A percentile compares a stretch with the other conserved stretches of the same genome.
These are phyloP conservation scores for Spermophilus dauricus DNA, from an alignment of 2,113 vertebrate species.

Conservation along the genomic window DNA sequence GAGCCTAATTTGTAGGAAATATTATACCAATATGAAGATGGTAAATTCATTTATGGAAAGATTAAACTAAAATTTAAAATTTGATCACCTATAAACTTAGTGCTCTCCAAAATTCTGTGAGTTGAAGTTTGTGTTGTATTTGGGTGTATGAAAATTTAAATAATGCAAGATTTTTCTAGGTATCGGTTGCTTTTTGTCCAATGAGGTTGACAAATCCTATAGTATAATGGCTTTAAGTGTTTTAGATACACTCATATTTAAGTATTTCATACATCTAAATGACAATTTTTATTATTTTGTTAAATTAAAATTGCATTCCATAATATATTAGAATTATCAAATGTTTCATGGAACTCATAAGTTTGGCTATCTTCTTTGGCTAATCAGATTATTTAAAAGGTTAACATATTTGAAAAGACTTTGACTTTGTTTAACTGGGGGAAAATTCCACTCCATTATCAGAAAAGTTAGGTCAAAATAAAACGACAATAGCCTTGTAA, in stretches of 20 bases:
- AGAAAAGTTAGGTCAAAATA: constrained; percentile 9
- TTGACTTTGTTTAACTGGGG: not conserved
- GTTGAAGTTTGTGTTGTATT: constrained; percentile 31
- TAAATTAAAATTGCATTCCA: constrained; percentile 43
- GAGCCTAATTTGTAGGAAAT: constrained; percentile 2
- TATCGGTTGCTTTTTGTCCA: not conserved
- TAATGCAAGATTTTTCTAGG: not conserved
- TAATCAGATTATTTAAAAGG: constrained; percentile 8
- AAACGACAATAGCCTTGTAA: not conserved
- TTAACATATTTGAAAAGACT: not conserved
- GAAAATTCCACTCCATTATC: not conserved
- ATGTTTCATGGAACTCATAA: not conserved
- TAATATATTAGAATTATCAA: not conserved
- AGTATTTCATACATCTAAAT: constrained; percentile 19
- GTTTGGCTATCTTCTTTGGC: not conserved
- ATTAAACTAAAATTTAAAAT: constrained; percentile 1
- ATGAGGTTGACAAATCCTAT: not conserved
- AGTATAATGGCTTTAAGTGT: not conserved
- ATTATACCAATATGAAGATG: constrained; percentile 6
- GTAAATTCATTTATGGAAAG: constrained; percentile 20
- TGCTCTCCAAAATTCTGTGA: constrained; percentile 10
- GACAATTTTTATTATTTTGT: constrained; percentile 7
- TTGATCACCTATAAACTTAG: not conserved
- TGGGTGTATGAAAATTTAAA: not conserved
- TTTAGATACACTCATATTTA: constrained; percentile 30